Conservation (phyloP, 2,888 invertebrate species). For the Trimorus sp. region DNA sequence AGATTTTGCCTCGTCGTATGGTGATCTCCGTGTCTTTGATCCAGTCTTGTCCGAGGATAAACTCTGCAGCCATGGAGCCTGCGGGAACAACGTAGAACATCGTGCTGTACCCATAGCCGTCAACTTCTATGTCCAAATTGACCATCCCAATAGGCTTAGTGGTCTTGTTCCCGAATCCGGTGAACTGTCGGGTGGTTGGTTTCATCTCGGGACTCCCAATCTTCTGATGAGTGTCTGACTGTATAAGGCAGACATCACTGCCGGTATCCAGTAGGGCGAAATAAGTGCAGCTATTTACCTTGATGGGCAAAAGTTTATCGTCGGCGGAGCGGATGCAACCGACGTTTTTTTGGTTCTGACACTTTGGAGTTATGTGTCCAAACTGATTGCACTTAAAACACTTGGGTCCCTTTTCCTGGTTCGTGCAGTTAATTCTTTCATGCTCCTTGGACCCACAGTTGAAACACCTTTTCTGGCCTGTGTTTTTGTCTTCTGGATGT, state of each 20-base stretch:
- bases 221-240: neutral
- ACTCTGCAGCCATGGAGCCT: conserved; percentile 28
- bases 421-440: no score
- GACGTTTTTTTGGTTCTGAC: no score
- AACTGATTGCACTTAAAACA: no score
- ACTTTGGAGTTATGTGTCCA: no score
- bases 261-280: conserved; percentile 17
- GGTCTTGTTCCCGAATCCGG: conserved; percentile 7
- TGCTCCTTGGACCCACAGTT: no score
- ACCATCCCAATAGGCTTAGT: neutral
- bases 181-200: neutral
- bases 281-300: neutral
- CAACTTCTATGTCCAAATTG: neutral
- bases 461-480: no score
- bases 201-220: conserved; percentile 7
- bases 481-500: no score
- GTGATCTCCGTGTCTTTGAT: conserved; percentile 39
- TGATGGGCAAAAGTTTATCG: conserved; percentile 7
- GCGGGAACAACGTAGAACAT: conserved; percentile 8
- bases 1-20: conserved; percentile 35
- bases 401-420: no score
- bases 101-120: conserved; percentile 4
- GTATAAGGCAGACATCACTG: conserved; percentile 22
- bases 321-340: no score
- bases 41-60: conserved; percentile 48